Base-by-base conservation (phyloP, 2,888 invertebrate species). In the Petrolisthes cinctipes region DNA sequence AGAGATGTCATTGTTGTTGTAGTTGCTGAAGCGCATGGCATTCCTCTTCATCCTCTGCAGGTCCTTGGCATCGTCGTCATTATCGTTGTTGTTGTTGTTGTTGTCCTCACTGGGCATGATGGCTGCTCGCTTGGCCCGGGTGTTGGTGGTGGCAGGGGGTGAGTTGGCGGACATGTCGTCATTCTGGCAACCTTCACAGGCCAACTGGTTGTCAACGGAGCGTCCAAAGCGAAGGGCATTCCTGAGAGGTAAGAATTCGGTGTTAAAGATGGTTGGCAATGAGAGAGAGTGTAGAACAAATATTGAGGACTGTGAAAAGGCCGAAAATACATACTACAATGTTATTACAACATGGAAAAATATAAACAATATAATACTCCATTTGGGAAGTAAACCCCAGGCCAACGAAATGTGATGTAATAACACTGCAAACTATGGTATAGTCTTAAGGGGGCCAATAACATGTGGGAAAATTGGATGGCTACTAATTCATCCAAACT, bases 171-270 rank as follows among this genome's bases (percentile, higher is more conserved):
- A n/a, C 4, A 23, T 7, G 53, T 53, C 20, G 14, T 54, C 66
- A 6, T 82, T 82, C 4, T 75, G 81, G 54, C 66, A 66, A 66
- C 75, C 56, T 20, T 86, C 82, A 17, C 78, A 82, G 6, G 20
- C 66, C 53, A 78, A 66, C 71, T 86, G 86, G 57, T 68, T 23
- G 71, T 86, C 86, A 20, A 86, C 86, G 68, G 86, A 86, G 56
- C 86, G 86, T 51, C 86, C 82, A 66, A 82, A 82, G 20, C 86
- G 76, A 53, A 86, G 76, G 86, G 66, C 76, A 82, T 86, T 86
- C 54, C 78, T 66, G 82, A 53, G 37, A 37, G 37, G 37, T 37
- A 2, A 37, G 37, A 37, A 37, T 37, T 37, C 37, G 2, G 37
- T 37, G 37, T 37, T 37, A 37, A 37, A 37, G 37, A 37, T 37